Conservation (phyloP, 2,113 vertebrate genomes). For the Genyomyrus donnyi region DNA sequence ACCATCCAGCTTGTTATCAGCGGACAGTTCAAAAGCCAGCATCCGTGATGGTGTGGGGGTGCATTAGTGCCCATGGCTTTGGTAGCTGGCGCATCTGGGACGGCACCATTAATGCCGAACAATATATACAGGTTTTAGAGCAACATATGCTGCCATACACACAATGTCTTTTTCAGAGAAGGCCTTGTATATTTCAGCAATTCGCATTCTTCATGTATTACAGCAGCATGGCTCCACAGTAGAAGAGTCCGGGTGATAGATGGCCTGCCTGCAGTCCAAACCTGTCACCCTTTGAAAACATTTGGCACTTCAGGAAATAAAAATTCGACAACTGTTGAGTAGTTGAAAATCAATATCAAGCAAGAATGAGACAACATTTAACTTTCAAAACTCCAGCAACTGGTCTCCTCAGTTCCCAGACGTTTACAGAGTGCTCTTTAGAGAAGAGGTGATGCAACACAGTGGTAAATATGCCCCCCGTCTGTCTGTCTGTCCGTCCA, state of each 20-base stretch:
- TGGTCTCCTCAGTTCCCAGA: neutral
- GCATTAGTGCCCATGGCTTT: neutral
- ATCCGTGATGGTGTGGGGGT: neutral
- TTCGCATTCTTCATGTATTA: neutral
- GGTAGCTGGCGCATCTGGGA: too few relatives aligned
- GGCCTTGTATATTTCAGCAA: neutral
- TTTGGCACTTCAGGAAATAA: neutral
- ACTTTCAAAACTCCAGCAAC: neutral
- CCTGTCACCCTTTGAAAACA: neutral
- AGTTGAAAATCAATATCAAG: neutral
- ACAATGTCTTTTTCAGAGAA: neutral
- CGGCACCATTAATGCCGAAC: too few relatives aligned
- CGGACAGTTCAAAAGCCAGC: neutral
- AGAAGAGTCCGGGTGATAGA: neutral
- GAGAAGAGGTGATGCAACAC: neutral
- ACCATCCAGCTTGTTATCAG: neutral
- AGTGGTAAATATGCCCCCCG: neutral
- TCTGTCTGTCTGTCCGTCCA: neutral
- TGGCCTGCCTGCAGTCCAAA: neutral
- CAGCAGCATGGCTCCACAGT: neutral
- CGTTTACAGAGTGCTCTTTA: neutral
- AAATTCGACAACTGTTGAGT: neutral
- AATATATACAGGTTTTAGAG: too few relatives aligned
- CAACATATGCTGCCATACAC: too few relatives aligned
- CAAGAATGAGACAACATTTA: neutral